Percentiles rank a stretch among this genome's conserved stretches.
Conservation (phyloP, 2,797 vertebrate species). For the Percopsis omiscomaycus region DNA sequence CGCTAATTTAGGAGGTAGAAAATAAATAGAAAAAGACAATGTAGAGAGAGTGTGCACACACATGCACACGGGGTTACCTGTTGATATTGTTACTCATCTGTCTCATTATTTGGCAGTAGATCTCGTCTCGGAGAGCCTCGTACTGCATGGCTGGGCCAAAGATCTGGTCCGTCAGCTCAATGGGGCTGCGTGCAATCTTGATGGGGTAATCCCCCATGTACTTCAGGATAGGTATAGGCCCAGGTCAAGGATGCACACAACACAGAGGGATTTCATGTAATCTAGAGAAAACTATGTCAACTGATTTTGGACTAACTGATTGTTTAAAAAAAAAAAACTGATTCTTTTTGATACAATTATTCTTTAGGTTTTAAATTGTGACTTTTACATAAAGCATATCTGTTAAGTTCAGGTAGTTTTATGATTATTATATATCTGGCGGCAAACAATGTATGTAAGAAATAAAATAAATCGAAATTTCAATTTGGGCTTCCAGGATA, state of each 20-base stretch:
- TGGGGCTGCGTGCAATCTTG: conserved; percentile 76
- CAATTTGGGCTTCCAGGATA: conserved; percentile 81
- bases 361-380: too few species aligned
- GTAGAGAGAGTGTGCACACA: background rate
- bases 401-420: background rate
- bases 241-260: conserved; percentile 75
- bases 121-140: conserved; percentile 82
- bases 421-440: too few species aligned
- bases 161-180: conserved; percentile 92
- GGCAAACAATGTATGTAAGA: background rate
- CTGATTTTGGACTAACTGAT: too few species aligned
- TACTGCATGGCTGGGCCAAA: conserved; percentile 84
- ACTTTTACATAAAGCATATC: too few species aligned
- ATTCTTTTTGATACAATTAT: too few species aligned
- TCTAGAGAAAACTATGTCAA: background rate
- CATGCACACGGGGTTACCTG: conserved; percentile 73
- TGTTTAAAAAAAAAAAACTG: too few species aligned
- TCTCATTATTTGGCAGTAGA: conserved; percentile 98
- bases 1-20: too few species aligned
- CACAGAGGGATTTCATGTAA: background rate
- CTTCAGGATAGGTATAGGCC: conserved; percentile 85
- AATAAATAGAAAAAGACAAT: too few species aligned
- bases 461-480: background rate
- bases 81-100: conserved; percentile 88
- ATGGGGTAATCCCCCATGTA: conserved; percentile 97